Evolutionary conservation across 1,140 invertebrate genomes (phyloP).

Genomic region (Campodea augens): DNA sequence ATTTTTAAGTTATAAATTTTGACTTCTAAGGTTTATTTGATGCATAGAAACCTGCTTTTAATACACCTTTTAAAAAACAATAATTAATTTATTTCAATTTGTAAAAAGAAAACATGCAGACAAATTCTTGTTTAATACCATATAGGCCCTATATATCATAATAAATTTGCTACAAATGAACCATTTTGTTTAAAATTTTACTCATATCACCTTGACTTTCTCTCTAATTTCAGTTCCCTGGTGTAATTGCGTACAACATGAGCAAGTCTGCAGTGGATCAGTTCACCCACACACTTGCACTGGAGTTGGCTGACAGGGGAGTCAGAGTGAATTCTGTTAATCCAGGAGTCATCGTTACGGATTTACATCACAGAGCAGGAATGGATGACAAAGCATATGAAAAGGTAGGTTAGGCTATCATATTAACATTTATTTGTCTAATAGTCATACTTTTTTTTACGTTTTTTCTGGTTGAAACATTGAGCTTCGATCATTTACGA

Average conservation of each 20-base stretch:
- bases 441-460: not conserved
- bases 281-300: slow-evolving; percentile 39
- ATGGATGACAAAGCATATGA: slow-evolving; percentile 35
- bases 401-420: slow-evolving; percentile 23
- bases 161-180: not conserved
- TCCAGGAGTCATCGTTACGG: slow-evolving; percentile 39
- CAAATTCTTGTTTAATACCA: slow-evolving; percentile 12
- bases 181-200: not conserved
- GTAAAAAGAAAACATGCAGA: no score
- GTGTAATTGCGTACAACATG: slow-evolving; percentile 33
- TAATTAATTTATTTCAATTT: no score
- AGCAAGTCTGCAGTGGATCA: slow-evolving; percentile 48
- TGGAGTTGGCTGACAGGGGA: slow-evolving; percentile 28
- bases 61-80: no score
- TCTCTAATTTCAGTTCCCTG: slow-evolving; percentile 16
- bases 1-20: no score
- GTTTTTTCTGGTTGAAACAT: not conserved
- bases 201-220: not conserved
- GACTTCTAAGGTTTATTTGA: no score
- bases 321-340: slow-evolving; percentile 45
- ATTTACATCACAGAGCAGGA: slow-evolving; percentile 39
- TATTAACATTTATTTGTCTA: slow-evolving; percentile 1
- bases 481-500: not conserved
- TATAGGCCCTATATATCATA: slow-evolving; percentile 2
- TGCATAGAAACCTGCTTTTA: no score